Evolutionary conservation across 2,797 vertebrate species (phyloP).

Genomic region (Mareca strepera): DNA sequence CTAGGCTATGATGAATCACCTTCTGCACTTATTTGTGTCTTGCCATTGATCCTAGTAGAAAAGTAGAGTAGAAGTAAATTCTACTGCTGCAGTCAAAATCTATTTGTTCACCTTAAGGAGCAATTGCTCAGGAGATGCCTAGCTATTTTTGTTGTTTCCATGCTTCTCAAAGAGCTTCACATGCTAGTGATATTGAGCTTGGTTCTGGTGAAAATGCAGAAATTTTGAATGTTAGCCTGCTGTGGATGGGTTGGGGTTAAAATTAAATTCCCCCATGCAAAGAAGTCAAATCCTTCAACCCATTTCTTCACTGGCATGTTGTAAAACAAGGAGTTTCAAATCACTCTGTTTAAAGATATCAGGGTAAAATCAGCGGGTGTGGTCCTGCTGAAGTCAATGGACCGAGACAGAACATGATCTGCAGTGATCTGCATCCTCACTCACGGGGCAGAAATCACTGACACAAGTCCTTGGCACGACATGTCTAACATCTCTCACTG

Average conservation of each 20-base stretch:
- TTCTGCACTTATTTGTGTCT: background rate
- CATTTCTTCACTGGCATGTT: background rate
- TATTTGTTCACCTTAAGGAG: background rate
- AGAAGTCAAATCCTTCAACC: background rate
- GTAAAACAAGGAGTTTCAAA: background rate
- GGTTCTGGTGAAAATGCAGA: background rate
- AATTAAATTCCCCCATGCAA: background rate
- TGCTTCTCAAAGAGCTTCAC: background rate
- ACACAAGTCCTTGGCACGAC: background rate
- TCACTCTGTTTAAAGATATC: background rate
- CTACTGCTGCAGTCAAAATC: background rate
- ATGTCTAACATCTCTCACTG: background rate
- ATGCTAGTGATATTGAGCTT: background rate
- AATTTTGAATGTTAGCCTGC: background rate
- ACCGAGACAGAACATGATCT: background rate
- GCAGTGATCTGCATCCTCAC: background rate
- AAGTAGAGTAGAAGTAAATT: background rate
- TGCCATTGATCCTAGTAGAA: background rate
- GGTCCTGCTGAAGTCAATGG: background rate
- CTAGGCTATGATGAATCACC: background rate
- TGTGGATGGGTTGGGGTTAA: background rate
- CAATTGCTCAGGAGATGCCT: conserved; percentile 19
- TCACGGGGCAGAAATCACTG: background rate
- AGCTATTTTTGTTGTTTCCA: rapidly evolving
- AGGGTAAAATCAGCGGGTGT: background rate